Conservation (phyloP, 2,888 invertebrate genomes). For the Seira musarum region DNA sequence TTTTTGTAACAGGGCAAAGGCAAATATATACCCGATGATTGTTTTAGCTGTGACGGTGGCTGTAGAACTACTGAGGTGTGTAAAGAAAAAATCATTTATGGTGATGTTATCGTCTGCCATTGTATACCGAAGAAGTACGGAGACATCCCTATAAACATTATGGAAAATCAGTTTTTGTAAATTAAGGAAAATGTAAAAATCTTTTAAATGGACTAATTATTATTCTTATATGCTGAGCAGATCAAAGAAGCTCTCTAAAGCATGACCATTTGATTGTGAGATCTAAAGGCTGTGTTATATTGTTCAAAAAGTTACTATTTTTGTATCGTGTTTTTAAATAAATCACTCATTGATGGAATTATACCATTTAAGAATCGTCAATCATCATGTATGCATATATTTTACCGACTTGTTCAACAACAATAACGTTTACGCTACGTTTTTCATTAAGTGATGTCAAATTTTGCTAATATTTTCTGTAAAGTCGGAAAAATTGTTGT, state of each 20-base stretch:
- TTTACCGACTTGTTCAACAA: too few species aligned
- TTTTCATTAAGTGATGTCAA: too few species aligned
- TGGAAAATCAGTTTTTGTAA: slow-evolving; percentile 54
- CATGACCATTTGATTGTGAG: slow-evolving; percentile 1
- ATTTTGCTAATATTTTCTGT: too few species aligned
- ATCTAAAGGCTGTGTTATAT: background rate
- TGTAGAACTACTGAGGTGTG: slow-evolving; percentile 33
- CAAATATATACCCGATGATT: slow-evolving; percentile 53
- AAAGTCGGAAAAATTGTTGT: too few species aligned
- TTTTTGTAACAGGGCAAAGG: slow-evolving; percentile 26
- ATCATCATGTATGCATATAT: too few species aligned
- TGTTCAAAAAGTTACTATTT: slow-evolving; percentile 24
- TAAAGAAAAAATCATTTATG: slow-evolving; percentile 53
- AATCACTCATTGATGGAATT: too few species aligned
- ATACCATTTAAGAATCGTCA: too few species aligned
- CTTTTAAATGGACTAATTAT: background rate
- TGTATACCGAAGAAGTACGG: slow-evolving; percentile 36
- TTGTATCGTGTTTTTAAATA: slow-evolving; percentile 10
- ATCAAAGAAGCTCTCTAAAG: background rate
- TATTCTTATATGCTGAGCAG: too few species aligned
- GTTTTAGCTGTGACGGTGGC: slow-evolving; percentile 23
- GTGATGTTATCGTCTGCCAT: slow-evolving; percentile 48
- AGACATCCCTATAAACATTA: slow-evolving; percentile 27
- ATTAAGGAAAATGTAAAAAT: background rate
- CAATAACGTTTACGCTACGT: too few species aligned